A percentile compares a stretch with the other conserved stretches of the same genome.
phyloP scores from a whole-genome alignment of 2,797 vertebrate genomes.

The Acanthurus tractus region DNA sequence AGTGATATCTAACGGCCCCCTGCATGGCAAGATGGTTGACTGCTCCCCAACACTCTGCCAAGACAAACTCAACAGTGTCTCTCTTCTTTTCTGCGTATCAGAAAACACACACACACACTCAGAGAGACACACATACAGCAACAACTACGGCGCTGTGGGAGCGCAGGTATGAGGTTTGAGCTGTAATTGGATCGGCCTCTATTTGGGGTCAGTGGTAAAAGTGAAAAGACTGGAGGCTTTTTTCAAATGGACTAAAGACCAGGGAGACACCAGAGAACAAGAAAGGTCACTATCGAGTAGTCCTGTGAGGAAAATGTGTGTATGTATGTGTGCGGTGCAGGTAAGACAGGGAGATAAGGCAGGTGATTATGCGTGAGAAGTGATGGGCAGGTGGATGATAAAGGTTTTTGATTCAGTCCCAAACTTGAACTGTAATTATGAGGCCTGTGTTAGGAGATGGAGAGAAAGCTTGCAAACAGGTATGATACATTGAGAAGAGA shows the following conservation, averaged over 20 bases:
- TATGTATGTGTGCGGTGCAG: background rate
- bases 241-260: conserved; percentile 68
- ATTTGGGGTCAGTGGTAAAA: conserved; percentile 76
- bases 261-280: conserved; percentile 48
- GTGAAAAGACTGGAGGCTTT: conserved; percentile 65
- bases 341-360: background rate
- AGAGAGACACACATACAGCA: conserved; percentile 24
- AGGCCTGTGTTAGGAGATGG: background rate
- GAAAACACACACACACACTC: conserved; percentile 35
- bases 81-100: conserved; percentile 26
- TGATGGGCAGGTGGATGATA: conserved; percentile 12
- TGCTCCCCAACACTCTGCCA: conserved; percentile 42
- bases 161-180: conserved; percentile 56
- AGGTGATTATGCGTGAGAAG: conserved; percentile 24
- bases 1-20: conserved; percentile 55
- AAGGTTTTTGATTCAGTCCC: conserved; percentile 5
- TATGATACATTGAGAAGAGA: background rate
- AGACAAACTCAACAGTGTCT: conserved; percentile 52
- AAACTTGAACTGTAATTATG: conserved; percentile 3
- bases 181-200: conserved; percentile 75
- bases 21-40: conserved; percentile 51
- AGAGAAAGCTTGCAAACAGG: background rate
- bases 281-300: conserved; percentile 60
- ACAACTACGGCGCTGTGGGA: conserved; percentile 50
- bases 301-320: conserved; percentile 8